Evolutionary conservation across 2,797 vertebrate genomes (phyloP).

Genomic region (Gobionotothen gibberifrons): DNA sequence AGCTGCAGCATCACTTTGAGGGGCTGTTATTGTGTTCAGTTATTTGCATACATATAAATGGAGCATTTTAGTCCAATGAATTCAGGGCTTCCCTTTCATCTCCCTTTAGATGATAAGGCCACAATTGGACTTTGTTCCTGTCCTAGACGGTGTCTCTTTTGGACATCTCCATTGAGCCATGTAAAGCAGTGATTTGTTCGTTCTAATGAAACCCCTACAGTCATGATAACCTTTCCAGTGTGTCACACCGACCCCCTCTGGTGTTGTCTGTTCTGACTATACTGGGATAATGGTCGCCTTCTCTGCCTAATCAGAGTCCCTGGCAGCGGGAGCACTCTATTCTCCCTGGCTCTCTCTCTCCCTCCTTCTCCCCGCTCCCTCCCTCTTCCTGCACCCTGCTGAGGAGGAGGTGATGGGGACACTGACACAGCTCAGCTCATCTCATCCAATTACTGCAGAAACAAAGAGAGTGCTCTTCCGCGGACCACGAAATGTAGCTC

Average conservation of each 20-base stretch:
- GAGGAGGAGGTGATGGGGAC: constrained; percentile 78
- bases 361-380: constrained; percentile 36
- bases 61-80: constrained; percentile 61
- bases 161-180: constrained; percentile 75
- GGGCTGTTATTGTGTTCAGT: constrained; percentile 46
- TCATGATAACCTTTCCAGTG: constrained; percentile 81
- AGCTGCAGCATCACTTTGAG: constrained; percentile 53
- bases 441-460: constrained; percentile 81
- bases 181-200: constrained; percentile 80
- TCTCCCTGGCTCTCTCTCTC: constrained; percentile 41
- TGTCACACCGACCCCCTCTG: constrained; percentile 60
- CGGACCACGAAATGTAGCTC: constrained; percentile 62
- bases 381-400: constrained; percentile 62
- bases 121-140: constrained; percentile 63
- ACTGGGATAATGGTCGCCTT: constrained; percentile 72
- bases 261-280: constrained; percentile 67
- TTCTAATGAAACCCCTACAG: constrained; percentile 78
- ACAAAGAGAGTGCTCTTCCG: constrained; percentile 75
- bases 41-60: constrained; percentile 72
- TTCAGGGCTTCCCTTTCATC: constrained; percentile 69
- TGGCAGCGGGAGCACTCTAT: constrained; percentile 57
- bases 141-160: constrained; percentile 54
- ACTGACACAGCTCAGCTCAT: constrained; percentile 77
- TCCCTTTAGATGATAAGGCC: constrained; percentile 60
- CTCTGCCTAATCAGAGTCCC: constrained; percentile 72